Evolutionary conservation across 2,113 vertebrate genomes (phyloP).

Genomic region (Planiliza haematocheilus): DNA sequence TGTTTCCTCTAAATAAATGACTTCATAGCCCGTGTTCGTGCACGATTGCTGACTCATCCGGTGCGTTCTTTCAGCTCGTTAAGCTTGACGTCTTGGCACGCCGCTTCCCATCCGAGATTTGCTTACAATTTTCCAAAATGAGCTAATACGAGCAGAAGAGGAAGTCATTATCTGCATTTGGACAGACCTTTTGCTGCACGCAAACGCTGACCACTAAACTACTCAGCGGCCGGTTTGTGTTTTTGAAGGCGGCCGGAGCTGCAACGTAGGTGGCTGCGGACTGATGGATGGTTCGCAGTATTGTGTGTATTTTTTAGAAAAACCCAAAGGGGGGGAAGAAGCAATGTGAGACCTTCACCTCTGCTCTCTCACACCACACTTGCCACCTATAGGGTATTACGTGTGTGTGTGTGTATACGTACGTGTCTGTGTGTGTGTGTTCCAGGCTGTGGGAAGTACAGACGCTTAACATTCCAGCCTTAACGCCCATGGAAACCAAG

Average conservation of each 20-base stretch:
- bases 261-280: constrained; percentile 19
- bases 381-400: constrained; percentile 25
- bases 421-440: not conserved
- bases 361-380: constrained; percentile 34
- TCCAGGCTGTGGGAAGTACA: constrained; percentile 24
- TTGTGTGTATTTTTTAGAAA: constrained; percentile 38
- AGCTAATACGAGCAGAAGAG: not conserved
- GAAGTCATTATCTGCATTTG: not conserved
- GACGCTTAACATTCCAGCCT: constrained; percentile 47
- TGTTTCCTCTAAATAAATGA: constrained; percentile 22
- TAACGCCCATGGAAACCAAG: constrained; percentile 47
- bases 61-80: too few species aligned
- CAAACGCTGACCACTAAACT: not conserved
- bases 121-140: not conserved
- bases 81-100: too few species aligned
- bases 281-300: constrained; percentile 22
- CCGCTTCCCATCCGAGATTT: too few species aligned
- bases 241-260: not conserved
- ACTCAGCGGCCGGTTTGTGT: constrained; percentile 9
- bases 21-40: not conserved
- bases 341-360: constrained; percentile 19
- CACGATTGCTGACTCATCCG: not conserved
- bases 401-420: constrained; percentile 3
- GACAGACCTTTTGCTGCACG: not conserved
- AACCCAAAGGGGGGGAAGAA: constrained; percentile 12